These are phyloP conservation scores for Pyrochroa serraticornis DNA, from an alignment of 2,888 invertebrate genomes.

Conservation along the genomic window DNA sequence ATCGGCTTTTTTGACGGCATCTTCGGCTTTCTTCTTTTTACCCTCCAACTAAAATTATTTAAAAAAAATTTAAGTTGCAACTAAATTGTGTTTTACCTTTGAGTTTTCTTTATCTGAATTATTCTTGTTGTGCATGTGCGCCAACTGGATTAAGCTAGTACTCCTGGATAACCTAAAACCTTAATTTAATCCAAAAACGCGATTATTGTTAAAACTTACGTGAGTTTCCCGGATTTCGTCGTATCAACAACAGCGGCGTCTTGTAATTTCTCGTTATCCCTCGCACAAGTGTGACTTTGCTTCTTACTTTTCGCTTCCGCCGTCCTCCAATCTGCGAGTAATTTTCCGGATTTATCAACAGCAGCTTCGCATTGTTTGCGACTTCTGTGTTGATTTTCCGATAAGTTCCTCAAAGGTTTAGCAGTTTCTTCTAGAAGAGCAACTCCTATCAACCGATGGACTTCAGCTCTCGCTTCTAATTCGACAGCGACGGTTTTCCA, in stretches of 20 bases:
- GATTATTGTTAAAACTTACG: slow-evolving; percentile 35
- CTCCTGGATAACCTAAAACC: slow-evolving; percentile 57
- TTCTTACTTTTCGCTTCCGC: slow-evolving; percentile 91
- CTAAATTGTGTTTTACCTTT: slow-evolving; percentile 57
- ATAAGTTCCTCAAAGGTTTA: slow-evolving; percentile 79
- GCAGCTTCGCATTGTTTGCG: slow-evolving; percentile 76
- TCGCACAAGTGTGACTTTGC: slow-evolving; percentile 82
- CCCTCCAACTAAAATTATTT: slow-evolving; percentile 71
- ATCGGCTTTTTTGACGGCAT: slow-evolving; percentile 89
- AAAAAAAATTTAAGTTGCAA: slow-evolving; percentile 7
- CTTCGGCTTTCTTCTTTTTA: slow-evolving; percentile 88
- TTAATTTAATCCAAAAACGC: slow-evolving; percentile 33
- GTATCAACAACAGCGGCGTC: slow-evolving; percentile 73
- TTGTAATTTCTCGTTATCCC: slow-evolving; percentile 91
- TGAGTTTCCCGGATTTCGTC: slow-evolving; percentile 53
- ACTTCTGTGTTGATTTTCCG: slow-evolving; percentile 74
- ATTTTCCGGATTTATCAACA: slow-evolving; percentile 85
- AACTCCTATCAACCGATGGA: slow-evolving; percentile 70
- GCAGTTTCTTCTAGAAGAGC: slow-evolving; percentile 86
- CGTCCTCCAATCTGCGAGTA: slow-evolving; percentile 82
- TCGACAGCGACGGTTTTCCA: slow-evolving; percentile 92
- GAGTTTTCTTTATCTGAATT: slow-evolving; percentile 64
- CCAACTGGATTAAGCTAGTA: slow-evolving; percentile 56
- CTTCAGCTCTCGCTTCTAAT: slow-evolving; percentile 90
- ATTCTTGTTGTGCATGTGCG: slow-evolving; percentile 54